These are phyloP conservation scores for Ladona fulva DNA, from an alignment of 1,140 invertebrate species.

Conservation along the genomic window DNA sequence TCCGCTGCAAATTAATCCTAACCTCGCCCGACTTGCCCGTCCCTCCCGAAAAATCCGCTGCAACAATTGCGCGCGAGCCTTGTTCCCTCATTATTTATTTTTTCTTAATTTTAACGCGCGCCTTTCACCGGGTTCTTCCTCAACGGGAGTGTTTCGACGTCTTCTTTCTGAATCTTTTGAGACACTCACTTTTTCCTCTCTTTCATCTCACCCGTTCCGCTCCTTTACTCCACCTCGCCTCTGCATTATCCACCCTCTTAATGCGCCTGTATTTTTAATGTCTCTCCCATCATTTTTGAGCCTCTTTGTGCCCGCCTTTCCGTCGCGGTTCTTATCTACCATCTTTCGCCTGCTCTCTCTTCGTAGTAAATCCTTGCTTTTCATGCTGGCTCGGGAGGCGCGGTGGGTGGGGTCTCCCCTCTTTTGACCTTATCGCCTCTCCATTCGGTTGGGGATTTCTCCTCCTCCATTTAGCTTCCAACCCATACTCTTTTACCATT, in stretches of 20 bases:
- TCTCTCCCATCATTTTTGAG: neutral
- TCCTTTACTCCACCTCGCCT: neutral
- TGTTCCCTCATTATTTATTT: too few species aligned
- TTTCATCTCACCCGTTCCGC: neutral
- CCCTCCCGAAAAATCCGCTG: too few species aligned
- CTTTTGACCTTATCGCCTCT: neutral
- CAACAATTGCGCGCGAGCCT: too few species aligned
- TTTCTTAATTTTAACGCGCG: too few species aligned
- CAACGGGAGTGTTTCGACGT: too few species aligned
- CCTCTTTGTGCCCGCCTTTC: neutral
- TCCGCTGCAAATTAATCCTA: too few species aligned
- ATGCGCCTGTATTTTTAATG: constrained; percentile 1
- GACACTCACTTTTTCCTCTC: neutral
- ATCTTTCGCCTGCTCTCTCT: neutral
- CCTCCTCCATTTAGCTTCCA: neutral
- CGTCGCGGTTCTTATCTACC: neutral
- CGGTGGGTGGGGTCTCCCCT: neutral
- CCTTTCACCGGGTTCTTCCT: too few species aligned
- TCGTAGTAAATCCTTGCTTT: neutral
- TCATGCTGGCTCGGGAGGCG: neutral
- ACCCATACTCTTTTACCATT: neutral
- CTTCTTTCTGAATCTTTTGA: neutral
- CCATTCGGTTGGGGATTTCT: too few species aligned
- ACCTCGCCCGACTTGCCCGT: too few species aligned
- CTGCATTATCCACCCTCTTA: neutral